Evolutionary conservation across 2,797 vertebrate genomes (phyloP).

Genomic region (Pangasius krempfi): DNA sequence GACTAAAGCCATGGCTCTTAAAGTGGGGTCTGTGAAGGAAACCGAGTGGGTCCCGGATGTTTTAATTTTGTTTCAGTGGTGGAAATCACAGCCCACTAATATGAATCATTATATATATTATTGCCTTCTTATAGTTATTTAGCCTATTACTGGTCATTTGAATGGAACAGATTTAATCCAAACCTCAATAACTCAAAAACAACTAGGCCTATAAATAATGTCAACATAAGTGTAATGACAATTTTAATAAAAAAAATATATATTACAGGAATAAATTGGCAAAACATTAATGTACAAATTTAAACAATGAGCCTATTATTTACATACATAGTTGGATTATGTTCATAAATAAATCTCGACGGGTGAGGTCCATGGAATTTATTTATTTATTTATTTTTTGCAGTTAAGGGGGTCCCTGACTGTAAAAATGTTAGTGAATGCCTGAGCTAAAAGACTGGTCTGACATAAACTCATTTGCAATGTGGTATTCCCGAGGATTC

Average conservation of each 20-base stretch:
- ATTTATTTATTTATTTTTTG: background rate
- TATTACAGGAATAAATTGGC: background rate
- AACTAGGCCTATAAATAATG: background rate
- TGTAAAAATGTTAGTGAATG: background rate
- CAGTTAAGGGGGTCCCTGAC: background rate
- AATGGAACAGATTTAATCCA: background rate
- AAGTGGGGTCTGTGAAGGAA: background rate
- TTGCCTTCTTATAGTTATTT: background rate
- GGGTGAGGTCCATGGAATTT: background rate
- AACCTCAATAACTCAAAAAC: background rate
- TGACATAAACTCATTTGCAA: background rate
- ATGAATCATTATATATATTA: background rate
- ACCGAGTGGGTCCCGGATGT: background rate
- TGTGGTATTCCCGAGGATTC: background rate
- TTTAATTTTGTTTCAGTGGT: background rate
- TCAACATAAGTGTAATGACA: background rate
- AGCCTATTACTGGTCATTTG: background rate
- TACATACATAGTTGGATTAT: background rate
- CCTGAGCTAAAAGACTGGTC: too few relatives aligned
- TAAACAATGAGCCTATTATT: background rate
- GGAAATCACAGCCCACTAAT: background rate
- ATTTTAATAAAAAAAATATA: background rate
- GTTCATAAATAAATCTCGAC: background rate
- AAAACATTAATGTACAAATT: background rate
- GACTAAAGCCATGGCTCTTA: background rate